Conservation (phyloP, 64 coral and sea anemone genomes). For the Montipora capricornis region DNA sequence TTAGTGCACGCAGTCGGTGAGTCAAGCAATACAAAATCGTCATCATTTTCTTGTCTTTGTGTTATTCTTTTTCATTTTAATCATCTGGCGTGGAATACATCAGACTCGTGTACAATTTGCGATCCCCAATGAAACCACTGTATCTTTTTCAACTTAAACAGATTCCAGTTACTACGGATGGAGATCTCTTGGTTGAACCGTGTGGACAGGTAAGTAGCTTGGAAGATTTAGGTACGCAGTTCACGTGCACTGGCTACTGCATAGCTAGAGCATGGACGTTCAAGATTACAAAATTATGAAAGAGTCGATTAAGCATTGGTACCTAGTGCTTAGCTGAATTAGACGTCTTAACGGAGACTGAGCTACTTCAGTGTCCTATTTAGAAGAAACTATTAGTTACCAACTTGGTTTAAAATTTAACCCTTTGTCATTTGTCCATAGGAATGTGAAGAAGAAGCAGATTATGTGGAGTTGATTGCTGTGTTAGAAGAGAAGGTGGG, state of each 20-base stretch:
- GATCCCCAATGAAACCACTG: no score
- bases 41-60: no score
- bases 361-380: background rate
- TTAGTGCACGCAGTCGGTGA: no score
- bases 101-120: no score
- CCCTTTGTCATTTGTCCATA: background rate
- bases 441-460: slow-evolving; percentile 32
- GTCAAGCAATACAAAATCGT: no score
- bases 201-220: slow-evolving; percentile 68
- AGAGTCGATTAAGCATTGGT: background rate
- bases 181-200: slow-evolving; percentile 63
- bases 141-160: background rate
- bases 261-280: background rate
- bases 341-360: no score
- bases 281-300: background rate
- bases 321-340: background rate
- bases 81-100: no score
- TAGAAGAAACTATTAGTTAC: background rate
- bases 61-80: no score
- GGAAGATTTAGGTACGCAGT: background rate
- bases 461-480: slow-evolving; percentile 14
- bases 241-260: background rate
- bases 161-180: slow-evolving; percentile 64
- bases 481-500: background rate
- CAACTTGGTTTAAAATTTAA: background rate